Evolutionary conservation across 1,140 invertebrate species (phyloP).

Genomic region (Araneus ventricosus): DNA sequence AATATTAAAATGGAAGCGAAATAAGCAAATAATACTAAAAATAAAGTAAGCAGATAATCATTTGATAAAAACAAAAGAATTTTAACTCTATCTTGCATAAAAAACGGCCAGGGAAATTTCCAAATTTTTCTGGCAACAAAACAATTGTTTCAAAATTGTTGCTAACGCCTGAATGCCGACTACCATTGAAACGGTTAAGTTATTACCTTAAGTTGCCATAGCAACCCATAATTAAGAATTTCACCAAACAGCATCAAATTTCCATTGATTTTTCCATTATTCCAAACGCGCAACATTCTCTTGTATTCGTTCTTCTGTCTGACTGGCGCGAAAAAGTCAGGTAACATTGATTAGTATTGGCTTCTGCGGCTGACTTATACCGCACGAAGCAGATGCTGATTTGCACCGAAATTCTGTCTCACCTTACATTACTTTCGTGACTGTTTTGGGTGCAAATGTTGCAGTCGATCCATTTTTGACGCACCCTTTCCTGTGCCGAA

Average conservation of each 20-base stretch:
- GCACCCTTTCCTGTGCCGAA: background rate
- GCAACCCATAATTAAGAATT: slow-evolving; percentile 19
- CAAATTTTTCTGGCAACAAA: background rate
- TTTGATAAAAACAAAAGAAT: too few species aligned
- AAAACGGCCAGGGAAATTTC: background rate
- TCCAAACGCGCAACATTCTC: background rate
- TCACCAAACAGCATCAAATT: slow-evolving; percentile 24
- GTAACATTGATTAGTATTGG: background rate
- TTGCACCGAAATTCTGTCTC: background rate
- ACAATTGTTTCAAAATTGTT: background rate
- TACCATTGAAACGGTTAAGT: background rate
- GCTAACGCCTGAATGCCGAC: background rate
- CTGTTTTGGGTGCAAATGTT: background rate
- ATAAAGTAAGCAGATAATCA: too few species aligned
- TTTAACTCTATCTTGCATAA: too few species aligned
- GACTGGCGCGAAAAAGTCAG: background rate
- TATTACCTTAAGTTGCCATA: background rate
- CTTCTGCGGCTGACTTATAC: background rate
- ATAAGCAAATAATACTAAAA: too few species aligned
- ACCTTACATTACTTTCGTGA: background rate
- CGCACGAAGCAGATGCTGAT: background rate
- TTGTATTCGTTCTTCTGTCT: background rate
- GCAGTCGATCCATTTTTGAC: background rate
- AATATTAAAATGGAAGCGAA: too few species aligned
- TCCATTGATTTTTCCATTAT: slow-evolving; percentile 25